phyloP scores from a whole-genome alignment of 2,113 vertebrate species.

The Ceratotherium simum region DNA sequence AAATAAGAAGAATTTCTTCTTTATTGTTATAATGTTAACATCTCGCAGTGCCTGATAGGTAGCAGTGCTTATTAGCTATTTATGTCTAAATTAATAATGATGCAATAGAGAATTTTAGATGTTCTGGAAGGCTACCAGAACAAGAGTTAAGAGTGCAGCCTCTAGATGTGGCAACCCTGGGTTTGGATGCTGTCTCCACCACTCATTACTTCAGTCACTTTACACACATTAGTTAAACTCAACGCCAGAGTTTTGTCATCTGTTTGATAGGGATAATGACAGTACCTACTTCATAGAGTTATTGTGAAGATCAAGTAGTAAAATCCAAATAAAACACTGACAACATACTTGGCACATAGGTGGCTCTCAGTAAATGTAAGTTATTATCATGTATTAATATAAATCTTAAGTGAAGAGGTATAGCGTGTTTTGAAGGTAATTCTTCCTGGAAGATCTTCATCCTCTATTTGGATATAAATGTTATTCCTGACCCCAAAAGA shows the following conservation, averaged over 20 bases:
- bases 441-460: not conserved
- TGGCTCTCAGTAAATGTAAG: not conserved
- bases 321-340: not conserved
- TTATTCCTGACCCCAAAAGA: constrained; percentile 27
- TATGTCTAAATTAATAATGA: not conserved
- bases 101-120: not conserved
- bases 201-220: not conserved
- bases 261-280: not conserved
- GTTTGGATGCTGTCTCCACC: not conserved
- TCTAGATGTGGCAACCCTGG: too few species aligned
- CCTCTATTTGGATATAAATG: constrained; percentile 58
- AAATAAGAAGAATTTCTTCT: not conserved
- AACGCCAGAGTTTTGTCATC: not conserved
- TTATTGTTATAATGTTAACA: not conserved
- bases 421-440: not conserved
- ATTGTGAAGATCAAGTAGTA: not conserved
- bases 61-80: not conserved
- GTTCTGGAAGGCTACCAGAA: not conserved
- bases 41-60: not conserved
- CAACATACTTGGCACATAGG: not conserved
- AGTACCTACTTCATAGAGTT: not conserved
- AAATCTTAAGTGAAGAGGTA: not conserved
- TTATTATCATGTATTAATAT: not conserved
- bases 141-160: not conserved
- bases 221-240: not conserved